Evolutionary conservation across 2,888 invertebrate species (phyloP).

Genomic region (Melinaea menophilus): DNA sequence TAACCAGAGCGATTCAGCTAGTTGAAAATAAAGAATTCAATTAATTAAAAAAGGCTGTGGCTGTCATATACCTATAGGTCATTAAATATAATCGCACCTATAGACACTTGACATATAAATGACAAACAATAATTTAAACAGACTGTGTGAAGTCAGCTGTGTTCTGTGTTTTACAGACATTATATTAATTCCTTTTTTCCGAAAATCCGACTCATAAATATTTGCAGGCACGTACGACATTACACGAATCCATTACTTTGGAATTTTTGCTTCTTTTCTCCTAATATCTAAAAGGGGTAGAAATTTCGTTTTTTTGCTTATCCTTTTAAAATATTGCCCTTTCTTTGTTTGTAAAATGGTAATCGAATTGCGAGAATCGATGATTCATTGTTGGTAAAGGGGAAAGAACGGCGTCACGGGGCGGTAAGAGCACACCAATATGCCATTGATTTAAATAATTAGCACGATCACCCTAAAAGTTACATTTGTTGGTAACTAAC

Average conservation of each 20-base stretch:
- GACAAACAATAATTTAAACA: too few relatives aligned
- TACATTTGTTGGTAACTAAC: too few relatives aligned
- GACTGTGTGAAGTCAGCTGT: too few relatives aligned
- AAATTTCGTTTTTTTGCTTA: conserved; percentile 15
- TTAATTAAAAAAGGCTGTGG: too few relatives aligned
- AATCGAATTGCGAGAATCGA: conserved; percentile 13
- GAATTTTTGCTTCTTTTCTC: conserved; percentile 11
- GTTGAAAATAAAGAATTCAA: too few relatives aligned
- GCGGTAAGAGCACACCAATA: too few relatives aligned
- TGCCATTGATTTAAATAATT: too few relatives aligned
- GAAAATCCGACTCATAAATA: conserved; percentile 11
- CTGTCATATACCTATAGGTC: too few relatives aligned
- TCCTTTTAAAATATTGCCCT: conserved; percentile 20
- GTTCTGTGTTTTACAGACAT: conserved; percentile 2
- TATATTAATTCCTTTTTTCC: neutral
- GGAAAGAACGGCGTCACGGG: neutral
- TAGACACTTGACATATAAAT: too few relatives aligned
- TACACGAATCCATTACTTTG: conserved; percentile 13
- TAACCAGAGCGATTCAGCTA: too few relatives aligned
- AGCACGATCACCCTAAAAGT: too few relatives aligned
- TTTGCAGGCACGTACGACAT: conserved; percentile 11
- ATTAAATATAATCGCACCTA: too few relatives aligned
- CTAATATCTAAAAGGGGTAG: conserved; percentile 14
- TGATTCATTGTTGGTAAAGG: neutral
- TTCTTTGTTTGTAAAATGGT: conserved; percentile 9